Evolutionary conservation across 2,113 vertebrate genomes (phyloP), one percentile per base, ranked within the genome.

Genomic region (Rhizomys pruinosus): DNA sequence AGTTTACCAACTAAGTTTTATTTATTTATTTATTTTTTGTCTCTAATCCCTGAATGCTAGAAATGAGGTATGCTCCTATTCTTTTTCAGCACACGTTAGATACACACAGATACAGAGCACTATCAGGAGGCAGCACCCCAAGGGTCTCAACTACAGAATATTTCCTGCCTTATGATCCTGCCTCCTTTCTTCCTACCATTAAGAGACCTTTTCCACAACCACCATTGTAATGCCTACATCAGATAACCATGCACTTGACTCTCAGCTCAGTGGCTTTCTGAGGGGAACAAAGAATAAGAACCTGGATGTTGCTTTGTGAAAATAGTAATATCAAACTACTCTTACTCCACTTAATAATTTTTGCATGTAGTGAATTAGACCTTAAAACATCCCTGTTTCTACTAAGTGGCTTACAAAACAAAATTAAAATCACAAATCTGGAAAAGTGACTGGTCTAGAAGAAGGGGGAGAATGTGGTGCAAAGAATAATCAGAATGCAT

Each of bases 111-210:
- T 0, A 57, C 3, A 81, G 4, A n/a, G 20, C 22, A 52, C 7
- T 9, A 16, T 3, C 8, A 55, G 66, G n/a, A 90, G 16, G 0
- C 34, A n/a, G 42, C 47, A 29, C 5, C 39, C 7, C 32, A 52
- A 0, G 4, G 2, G 13, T 55, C 55, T 82, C 19, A 37, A 39
- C 32, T 15, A 23, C 0, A 12, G 10, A 22, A 73, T 4, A 34
- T 16, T 44, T 12, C 16, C 29, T 1, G 3, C 15, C 32, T 5
- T 23, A 22, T 0, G 11, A 8, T 25, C 20, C 25, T 68, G 63
- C 22, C 73, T 85, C 42, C 37, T 16, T 22, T 66, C 34, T 11
- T 27, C 29, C 19, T n/a, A 11, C 42, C 52, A 1, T 27, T 39
- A 10, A 32, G 44, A 88, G 55, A 59, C 69, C 42, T 44, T 64